phyloP scores from a whole-genome alignment of 2,888 invertebrate species.

The Xestoiulus laeticollis region DNA sequence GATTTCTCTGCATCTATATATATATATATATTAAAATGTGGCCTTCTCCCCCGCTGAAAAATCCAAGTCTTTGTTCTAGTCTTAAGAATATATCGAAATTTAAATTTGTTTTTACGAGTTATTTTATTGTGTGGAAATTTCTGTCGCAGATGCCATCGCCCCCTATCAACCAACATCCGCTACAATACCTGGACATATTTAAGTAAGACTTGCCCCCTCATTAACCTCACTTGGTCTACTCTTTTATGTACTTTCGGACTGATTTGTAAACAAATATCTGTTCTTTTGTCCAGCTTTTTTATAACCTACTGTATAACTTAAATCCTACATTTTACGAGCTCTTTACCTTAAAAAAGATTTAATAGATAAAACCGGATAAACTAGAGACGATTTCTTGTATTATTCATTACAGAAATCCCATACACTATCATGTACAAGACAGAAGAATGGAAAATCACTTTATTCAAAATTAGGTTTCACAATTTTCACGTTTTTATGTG shows the following conservation, averaged over 20 bases:
- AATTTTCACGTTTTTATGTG: conserved; percentile 11
- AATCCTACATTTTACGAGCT: conserved; percentile 36
- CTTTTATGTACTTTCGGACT: conserved; percentile 33
- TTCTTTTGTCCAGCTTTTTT: conserved; percentile 1
- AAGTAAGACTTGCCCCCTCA: neutral
- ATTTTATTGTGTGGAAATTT: conserved; percentile 50
- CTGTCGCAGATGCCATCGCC: conserved; percentile 41
- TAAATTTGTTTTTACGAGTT: conserved; percentile 46
- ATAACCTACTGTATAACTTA: neutral
- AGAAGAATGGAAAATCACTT: neutral
- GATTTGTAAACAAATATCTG: conserved; percentile 41
- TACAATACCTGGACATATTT: conserved; percentile 31
- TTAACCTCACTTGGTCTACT: conserved; percentile 39
- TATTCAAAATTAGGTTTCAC: neutral
- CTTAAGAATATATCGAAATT: conserved; percentile 39
- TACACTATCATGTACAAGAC: neutral
- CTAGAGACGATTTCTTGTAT: conserved; percentile 24
- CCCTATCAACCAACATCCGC: conserved; percentile 9
- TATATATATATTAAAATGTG: neutral
- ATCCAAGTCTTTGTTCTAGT: conserved; percentile 36
- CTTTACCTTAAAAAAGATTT: conserved; percentile 38
- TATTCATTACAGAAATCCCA: conserved; percentile 2
- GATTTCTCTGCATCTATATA: neutral
- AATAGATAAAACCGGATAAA: conserved; percentile 43
- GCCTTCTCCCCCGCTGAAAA: conserved; percentile 23